Percentiles rank a stretch among this genome's conserved stretches.
Evolutionary conservation across 2,888 invertebrate genomes (phyloP).

Genomic region (Phragmatobia fuliginosa): DNA sequence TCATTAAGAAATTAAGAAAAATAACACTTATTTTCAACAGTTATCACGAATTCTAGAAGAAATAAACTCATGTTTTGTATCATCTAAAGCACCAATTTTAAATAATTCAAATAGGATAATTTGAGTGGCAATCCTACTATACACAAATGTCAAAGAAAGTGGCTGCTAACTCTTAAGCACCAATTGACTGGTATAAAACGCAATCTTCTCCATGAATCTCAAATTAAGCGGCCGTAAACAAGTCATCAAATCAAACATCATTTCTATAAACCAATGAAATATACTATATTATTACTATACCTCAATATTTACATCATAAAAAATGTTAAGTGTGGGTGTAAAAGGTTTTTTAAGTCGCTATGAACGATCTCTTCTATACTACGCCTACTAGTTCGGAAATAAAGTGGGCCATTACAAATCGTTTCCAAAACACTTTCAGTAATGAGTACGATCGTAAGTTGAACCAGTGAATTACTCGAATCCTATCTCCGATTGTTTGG

Average conservation of each 20-base stretch:
- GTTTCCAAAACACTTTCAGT: slow-evolving; percentile 75
- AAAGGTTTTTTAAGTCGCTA: slow-evolving; percentile 42
- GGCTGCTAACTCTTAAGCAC: slow-evolving; percentile 28
- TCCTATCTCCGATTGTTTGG: slow-evolving; percentile 61
- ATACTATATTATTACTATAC: slow-evolving; percentile 34
- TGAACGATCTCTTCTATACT: slow-evolving; percentile 37
- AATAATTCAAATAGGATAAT: slow-evolving; percentile 22
- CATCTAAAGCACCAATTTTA: slow-evolving; percentile 18
- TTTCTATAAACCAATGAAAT: slow-evolving; percentile 42
- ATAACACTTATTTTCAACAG: background rate
- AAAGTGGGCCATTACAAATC: slow-evolving; percentile 70
- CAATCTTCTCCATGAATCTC: slow-evolving; percentile 42
- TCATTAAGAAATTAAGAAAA: background rate
- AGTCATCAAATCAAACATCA: slow-evolving; percentile 47
- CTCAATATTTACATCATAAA: slow-evolving; percentile 47
- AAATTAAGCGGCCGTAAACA: slow-evolving; percentile 45
- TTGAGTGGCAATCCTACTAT: slow-evolving; percentile 13
- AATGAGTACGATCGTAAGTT: slow-evolving; percentile 77
- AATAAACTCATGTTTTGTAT: slow-evolving; percentile 11
- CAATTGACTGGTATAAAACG: slow-evolving; percentile 38
- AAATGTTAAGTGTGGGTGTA: slow-evolving; percentile 31
- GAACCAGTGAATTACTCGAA: slow-evolving; percentile 73
- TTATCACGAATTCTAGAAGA: background rate
- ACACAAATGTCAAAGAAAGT: slow-evolving; percentile 42
- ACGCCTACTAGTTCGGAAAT: slow-evolving; percentile 54